Evolutionary conservation across 2,797 vertebrate species (phyloP).

Genomic region (Trematomus bernacchii): DNA sequence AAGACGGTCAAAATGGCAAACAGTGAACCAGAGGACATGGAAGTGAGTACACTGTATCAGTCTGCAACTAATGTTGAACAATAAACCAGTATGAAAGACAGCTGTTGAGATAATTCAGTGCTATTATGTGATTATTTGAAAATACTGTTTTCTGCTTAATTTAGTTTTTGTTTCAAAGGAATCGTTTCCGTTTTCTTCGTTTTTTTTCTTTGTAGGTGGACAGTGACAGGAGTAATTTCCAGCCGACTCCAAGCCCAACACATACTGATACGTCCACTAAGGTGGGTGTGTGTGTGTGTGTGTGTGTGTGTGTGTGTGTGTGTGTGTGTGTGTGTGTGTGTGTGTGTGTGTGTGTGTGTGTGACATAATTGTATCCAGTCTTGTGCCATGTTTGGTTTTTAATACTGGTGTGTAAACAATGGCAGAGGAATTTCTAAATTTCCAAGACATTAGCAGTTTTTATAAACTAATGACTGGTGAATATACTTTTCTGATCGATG

Average conservation of each 20-base stretch:
- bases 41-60: neutral
- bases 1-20: constrained; percentile 5
- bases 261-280: fast-evolving
- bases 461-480: neutral
- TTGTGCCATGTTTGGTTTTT: too few relatives aligned
- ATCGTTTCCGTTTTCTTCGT: neutral
- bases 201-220: neutral
- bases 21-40: fast-evolving
- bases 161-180: too few relatives aligned
- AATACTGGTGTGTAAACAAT: too few relatives aligned
- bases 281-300: constrained; percentile 1
- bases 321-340: neutral
- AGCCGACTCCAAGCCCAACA: too few relatives aligned
- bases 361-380: too few relatives aligned
- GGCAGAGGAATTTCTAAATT: too few relatives aligned
- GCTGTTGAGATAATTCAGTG: too few relatives aligned
- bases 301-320: neutral
- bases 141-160: neutral
- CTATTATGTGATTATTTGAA: neutral
- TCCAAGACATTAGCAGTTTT: neutral
- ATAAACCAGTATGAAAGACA: neutral
- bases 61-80: neutral
- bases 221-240: fast-evolving
- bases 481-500: too few relatives aligned
- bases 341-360: neutral